These are phyloP conservation scores for Hoplostethus atlanticus DNA, from an alignment of 2,797 vertebrate species.

Conservation along the genomic window DNA sequence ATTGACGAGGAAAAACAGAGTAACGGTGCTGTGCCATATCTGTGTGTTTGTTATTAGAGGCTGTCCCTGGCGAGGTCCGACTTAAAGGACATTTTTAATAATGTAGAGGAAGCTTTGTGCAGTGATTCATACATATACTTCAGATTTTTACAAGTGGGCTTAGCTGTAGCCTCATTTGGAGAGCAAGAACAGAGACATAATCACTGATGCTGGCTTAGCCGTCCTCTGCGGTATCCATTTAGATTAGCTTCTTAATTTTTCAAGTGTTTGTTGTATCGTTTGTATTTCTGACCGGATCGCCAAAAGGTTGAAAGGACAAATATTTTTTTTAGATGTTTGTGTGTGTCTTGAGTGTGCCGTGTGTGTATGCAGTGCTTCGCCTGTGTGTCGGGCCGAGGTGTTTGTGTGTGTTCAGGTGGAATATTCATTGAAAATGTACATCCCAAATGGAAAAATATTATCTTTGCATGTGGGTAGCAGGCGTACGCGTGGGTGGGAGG, in stretches of 20 bases:
- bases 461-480: constrained; percentile 46
- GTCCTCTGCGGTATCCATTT: constrained; percentile 68
- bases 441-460: constrained; percentile 36
- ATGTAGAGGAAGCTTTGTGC: constrained; percentile 34
- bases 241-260: constrained; percentile 76
- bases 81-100: constrained; percentile 58
- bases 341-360: constrained; percentile 14
- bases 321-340: constrained; percentile 15
- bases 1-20: constrained; percentile 45
- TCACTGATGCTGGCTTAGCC: constrained; percentile 28
- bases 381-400: constrained; percentile 29
- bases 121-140: constrained; percentile 26
- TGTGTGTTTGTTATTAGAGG: constrained; percentile 56
- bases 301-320: constrained; percentile 58
- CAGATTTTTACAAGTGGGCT: constrained; percentile 40
- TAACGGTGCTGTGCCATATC: constrained; percentile 20
- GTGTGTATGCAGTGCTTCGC: constrained; percentile 11
- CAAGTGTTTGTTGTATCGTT: constrained; percentile 58
- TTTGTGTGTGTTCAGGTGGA: constrained; percentile 41
- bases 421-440: constrained; percentile 53
- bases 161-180: constrained; percentile 39
- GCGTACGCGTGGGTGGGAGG: constrained; percentile 62
- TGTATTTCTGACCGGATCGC: constrained; percentile 66
- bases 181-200: constrained; percentile 26
- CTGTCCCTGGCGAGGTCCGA: constrained; percentile 24